phyloP scores from a whole-genome alignment of 2,888 invertebrate species.

The Caenorhabditis sp. region DNA sequence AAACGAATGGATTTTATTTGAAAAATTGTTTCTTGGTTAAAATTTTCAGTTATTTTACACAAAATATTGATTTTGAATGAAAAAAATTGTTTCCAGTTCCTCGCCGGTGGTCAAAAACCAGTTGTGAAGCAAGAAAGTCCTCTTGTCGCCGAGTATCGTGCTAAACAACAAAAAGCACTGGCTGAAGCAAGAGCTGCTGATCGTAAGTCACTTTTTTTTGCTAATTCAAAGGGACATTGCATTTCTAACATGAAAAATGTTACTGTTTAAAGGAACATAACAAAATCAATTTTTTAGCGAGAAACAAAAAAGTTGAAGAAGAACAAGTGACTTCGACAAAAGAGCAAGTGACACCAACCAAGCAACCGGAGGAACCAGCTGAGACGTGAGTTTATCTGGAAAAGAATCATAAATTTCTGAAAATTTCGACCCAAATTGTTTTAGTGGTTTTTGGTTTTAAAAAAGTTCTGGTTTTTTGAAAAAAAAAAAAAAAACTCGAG shows the following conservation, averaged over 20 bases:
- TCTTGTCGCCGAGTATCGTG: slow-evolving; percentile 32
- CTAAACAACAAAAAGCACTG: slow-evolving; percentile 32
- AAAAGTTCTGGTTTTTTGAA: no score
- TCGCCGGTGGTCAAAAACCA: neutral
- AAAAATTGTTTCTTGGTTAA: neutral
- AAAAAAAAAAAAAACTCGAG: no score
- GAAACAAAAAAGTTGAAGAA: slow-evolving; percentile 5
- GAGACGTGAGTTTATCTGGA: neutral
- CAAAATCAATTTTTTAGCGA: slow-evolving; percentile 1
- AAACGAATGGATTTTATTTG: neutral
- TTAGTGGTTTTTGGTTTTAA: no score
- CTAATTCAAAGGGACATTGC: no score
- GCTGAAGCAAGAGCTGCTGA: slow-evolving; percentile 15
- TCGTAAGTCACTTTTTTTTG: slow-evolving; percentile 7
- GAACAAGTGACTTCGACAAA: neutral
- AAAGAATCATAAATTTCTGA: neutral
- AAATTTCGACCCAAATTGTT: neutral
- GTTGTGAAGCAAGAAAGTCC: slow-evolving; percentile 25
- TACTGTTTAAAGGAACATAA: no score
- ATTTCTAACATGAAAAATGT: no score
- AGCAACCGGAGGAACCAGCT: neutral
- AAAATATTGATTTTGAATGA: no score
- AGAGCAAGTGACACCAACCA: neutral
- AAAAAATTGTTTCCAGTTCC: slow-evolving; percentile 1
- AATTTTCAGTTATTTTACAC: neutral